Conservation (phyloP, 1,140 invertebrate species). For the Bemisia tabaci region DNA sequence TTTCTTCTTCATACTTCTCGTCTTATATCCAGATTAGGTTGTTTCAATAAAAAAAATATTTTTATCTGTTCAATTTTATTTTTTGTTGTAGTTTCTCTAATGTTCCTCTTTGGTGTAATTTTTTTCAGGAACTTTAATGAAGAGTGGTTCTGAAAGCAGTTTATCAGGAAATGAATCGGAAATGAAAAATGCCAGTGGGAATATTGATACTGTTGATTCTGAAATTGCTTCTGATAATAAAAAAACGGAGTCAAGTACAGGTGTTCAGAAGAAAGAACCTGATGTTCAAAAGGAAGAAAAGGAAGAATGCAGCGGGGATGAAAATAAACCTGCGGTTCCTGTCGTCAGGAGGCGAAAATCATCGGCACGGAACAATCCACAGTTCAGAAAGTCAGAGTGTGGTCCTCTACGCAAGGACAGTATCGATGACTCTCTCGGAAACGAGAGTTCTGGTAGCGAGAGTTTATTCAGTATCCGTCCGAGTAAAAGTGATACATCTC, state of each 20-base stretch:
- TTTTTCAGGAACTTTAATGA: slow-evolving; percentile 41
- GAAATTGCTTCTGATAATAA: slow-evolving; percentile 13
- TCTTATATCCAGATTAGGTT: no score
- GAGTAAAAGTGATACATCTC: slow-evolving; percentile 80
- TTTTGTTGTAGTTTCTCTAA: no score
- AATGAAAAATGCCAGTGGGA: no score
- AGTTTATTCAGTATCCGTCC: slow-evolving; percentile 41
- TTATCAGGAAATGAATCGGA: slow-evolving; percentile 48
- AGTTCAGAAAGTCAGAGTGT: slow-evolving; percentile 26
- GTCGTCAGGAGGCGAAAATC: slow-evolving; percentile 42
- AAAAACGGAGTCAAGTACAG: slow-evolving; percentile 3
- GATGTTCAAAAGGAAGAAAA: slow-evolving; percentile 47
- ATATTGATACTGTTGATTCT: no score
- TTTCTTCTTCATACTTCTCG: no score
- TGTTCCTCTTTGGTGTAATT: no score
- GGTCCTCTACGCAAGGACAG: slow-evolving; percentile 24
- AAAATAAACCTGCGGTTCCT: slow-evolving; percentile 16
- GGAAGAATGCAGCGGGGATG: slow-evolving; percentile 41
- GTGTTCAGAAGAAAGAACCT: slow-evolving; percentile 20
- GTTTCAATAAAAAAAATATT: no score
- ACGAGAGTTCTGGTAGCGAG: slow-evolving; percentile 28
- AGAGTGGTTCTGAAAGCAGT: slow-evolving; percentile 75
- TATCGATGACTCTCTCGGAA: slow-evolving; percentile 27
- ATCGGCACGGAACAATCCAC: slow-evolving; percentile 40
- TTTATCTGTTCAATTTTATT: no score